phyloP scores from a whole-genome alignment of 92 coral and sea anemone species.

The Ricordea florida region DNA sequence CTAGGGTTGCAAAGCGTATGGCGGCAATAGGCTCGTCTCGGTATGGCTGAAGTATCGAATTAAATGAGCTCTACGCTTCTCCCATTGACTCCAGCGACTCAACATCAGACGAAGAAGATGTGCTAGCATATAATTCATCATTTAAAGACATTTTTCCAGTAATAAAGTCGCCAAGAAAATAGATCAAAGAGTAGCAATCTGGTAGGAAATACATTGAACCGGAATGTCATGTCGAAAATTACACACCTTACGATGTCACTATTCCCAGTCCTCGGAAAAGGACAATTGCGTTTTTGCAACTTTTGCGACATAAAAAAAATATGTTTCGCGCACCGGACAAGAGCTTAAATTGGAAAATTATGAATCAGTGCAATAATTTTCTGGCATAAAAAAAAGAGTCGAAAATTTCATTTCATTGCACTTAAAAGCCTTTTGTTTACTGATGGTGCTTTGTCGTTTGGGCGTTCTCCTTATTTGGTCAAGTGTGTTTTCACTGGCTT shows the following conservation, averaged over 20 bases:
- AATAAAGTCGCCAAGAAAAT: background rate
- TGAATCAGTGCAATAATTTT: background rate
- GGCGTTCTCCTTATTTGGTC: too few species aligned
- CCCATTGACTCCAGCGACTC: background rate
- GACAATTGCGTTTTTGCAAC: background rate
- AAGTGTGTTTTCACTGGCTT: background rate
- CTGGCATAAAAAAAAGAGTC: background rate
- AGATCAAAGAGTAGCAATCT: background rate
- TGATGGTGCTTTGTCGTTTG: too few species aligned
- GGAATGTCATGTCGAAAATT: background rate
- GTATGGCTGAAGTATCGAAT: too few species aligned
- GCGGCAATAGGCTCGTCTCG: too few species aligned
- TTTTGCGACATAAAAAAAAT: background rate
- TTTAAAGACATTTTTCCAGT: background rate
- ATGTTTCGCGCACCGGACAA: background rate
- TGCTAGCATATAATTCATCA: background rate
- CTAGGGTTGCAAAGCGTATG: background rate
- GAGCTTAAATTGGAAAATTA: background rate
- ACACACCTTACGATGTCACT: background rate
- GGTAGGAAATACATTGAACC: background rate
- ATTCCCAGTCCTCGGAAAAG: background rate
- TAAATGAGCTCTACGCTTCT: background rate
- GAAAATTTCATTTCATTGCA: background rate
- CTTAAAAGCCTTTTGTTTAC: background rate
- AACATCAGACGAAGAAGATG: background rate